phyloP scores from a whole-genome alignment of 2,888 invertebrate species.

The Anthrax anthrax region DNA sequence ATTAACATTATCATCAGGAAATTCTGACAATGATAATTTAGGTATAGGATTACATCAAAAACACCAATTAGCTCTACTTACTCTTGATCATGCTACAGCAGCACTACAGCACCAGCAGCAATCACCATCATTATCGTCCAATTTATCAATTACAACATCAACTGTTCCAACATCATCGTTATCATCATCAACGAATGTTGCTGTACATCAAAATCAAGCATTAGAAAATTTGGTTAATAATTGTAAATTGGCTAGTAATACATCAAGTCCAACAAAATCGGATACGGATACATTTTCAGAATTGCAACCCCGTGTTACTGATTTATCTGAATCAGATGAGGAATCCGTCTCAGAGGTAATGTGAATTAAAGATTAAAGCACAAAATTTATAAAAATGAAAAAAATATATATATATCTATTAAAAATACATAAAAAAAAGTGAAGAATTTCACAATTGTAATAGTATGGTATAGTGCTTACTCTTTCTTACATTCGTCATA shows the following conservation, averaged over 20 bases:
- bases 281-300: constrained; percentile 78
- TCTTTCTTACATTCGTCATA: background rate
- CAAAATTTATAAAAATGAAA: too few species aligned
- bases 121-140: constrained; percentile 3
- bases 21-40: background rate
- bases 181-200: constrained; percentile 17
- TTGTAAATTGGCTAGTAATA: constrained; percentile 59
- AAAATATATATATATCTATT: too few species aligned
- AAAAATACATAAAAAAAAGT: background rate
- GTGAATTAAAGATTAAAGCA: too few species aligned
- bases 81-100: background rate
- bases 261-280: constrained; percentile 69
- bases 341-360: constrained; percentile 90
- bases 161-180: constrained; percentile 12
- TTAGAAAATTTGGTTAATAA: constrained; percentile 10
- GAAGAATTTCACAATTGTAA: background rate
- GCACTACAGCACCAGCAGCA: background rate
- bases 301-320: constrained; percentile 75
- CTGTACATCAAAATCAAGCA: constrained; percentile 44
- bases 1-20: background rate
- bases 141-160: constrained; percentile 3
- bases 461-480: background rate
- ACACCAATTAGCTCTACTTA: background rate
- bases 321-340: constrained; percentile 91
- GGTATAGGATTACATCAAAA: background rate